Conservation (phyloP, 2,888 invertebrate species). For the Caenorhabditis panamensis region DNA sequence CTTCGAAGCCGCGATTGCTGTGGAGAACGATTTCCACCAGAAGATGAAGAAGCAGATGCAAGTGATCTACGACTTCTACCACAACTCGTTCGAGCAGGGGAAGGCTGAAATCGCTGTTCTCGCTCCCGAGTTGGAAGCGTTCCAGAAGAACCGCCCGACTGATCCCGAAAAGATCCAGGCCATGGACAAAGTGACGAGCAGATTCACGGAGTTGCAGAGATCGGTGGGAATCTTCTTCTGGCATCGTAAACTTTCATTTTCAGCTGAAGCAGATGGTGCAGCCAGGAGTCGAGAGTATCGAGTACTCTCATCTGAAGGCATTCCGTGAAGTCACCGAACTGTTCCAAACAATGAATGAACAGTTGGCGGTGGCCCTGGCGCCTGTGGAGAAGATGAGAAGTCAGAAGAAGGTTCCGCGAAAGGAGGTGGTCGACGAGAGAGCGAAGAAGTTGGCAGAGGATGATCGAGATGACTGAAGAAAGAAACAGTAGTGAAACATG, state of each 20-base stretch:
- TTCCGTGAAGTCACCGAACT: slow-evolving; percentile 3
- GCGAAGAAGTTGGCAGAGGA: slow-evolving; percentile 16
- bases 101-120: not conserved
- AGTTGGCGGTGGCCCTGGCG: slow-evolving; percentile 3
- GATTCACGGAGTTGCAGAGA: slow-evolving; percentile 36
- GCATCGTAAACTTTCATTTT: not conserved
- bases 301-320: slow-evolving; percentile 16
- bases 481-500: not conserved
- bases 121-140: slow-evolving; percentile 24
- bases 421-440: slow-evolving; percentile 6
- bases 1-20: slow-evolving; percentile 15
- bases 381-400: slow-evolving; percentile 1
- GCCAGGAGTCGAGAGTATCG: slow-evolving; percentile 3
- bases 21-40: slow-evolving; percentile 12
- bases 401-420: not conserved
- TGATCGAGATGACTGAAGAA: not conserved
- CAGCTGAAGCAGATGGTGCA: slow-evolving; percentile 31
- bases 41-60: slow-evolving; percentile 13
- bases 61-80: slow-evolving; percentile 16
- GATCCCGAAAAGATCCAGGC: slow-evolving; percentile 30
- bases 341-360: slow-evolving; percentile 21
- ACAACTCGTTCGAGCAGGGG: slow-evolving; percentile 15
- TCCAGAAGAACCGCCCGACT: slow-evolving; percentile 27
- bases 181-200: slow-evolving; percentile 17
- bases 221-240: slow-evolving; percentile 7